Conservation (phyloP, 2,797 vertebrate species). For the Corythornis leucogaster region DNA sequence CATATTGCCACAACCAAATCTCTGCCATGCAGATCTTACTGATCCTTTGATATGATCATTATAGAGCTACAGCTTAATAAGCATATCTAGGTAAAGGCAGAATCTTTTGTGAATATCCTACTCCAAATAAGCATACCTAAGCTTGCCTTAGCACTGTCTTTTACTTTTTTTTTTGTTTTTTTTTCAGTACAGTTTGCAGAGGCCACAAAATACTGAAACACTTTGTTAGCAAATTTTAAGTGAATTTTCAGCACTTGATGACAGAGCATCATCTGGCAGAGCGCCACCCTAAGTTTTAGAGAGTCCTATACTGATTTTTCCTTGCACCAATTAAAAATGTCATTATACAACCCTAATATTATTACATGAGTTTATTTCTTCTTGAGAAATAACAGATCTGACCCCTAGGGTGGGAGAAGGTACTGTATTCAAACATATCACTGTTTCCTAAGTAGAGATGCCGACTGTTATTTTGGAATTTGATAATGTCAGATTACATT, state of each 20-base stretch:
- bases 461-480: not conserved
- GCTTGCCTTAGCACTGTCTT: not conserved
- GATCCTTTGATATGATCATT: not conserved
- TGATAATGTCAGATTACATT: not conserved
- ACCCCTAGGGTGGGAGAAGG: not conserved
- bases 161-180: not conserved
- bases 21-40: accelerated
- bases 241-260: not conserved
- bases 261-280: not conserved
- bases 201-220: not conserved
- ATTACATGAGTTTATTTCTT: not conserved
- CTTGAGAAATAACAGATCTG: not conserved
- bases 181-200: not conserved
- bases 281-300: not conserved
- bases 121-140: not conserved
- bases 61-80: not conserved
- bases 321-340: not conserved
- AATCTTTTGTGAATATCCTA: not conserved
- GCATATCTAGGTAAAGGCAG: not conserved
- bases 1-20: not conserved
- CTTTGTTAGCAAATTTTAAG: not conserved
- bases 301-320: not conserved
- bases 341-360: not conserved
- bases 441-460: not conserved
- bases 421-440: not conserved